Percentiles rank a stretch among this genome's conserved stretches.
These are phyloP conservation scores for Piezodorus guildinii DNA, from an alignment of 1,140 invertebrate genomes.

Conservation along the genomic window DNA sequence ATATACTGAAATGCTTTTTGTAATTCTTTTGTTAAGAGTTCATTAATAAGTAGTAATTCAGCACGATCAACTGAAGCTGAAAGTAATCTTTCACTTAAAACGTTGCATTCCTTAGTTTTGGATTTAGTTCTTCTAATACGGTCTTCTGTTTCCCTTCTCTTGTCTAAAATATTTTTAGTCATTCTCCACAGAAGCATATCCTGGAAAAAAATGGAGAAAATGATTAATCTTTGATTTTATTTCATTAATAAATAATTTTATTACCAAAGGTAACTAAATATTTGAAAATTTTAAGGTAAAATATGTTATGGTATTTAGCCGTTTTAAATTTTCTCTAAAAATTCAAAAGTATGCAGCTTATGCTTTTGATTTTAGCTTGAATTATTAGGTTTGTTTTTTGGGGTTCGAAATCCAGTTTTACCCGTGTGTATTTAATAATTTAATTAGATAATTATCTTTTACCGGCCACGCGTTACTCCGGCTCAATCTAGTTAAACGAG, in stretches of 20 bases:
- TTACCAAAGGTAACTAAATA: background rate
- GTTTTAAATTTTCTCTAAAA: too few relatives aligned
- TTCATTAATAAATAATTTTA: too few relatives aligned
- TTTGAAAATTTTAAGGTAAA: background rate
- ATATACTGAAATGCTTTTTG: background rate
- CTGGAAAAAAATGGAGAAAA: background rate
- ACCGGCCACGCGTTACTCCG: too few relatives aligned
- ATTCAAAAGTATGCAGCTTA: too few relatives aligned
- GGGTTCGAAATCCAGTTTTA: too few relatives aligned
- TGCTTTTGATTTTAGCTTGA: too few relatives aligned
- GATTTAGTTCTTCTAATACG: background rate
- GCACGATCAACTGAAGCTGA: background rate
- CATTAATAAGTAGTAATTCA: background rate
- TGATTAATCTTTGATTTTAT: background rate
- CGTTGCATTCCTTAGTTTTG: background rate
- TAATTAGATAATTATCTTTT: too few relatives aligned
- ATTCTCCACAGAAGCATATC: conserved; percentile 1
- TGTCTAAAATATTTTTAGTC: background rate
- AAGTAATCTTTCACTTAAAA: background rate
- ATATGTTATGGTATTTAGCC: too few relatives aligned
- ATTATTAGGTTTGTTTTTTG: too few relatives aligned
- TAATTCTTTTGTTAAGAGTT: background rate
- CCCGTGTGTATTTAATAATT: too few relatives aligned
- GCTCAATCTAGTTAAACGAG: too few relatives aligned
- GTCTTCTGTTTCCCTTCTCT: conserved; percentile 3